These are phyloP conservation scores for Sebastes steindachneri DNA, from an alignment of 2,797 vertebrate genomes.

Conservation along the genomic window DNA sequence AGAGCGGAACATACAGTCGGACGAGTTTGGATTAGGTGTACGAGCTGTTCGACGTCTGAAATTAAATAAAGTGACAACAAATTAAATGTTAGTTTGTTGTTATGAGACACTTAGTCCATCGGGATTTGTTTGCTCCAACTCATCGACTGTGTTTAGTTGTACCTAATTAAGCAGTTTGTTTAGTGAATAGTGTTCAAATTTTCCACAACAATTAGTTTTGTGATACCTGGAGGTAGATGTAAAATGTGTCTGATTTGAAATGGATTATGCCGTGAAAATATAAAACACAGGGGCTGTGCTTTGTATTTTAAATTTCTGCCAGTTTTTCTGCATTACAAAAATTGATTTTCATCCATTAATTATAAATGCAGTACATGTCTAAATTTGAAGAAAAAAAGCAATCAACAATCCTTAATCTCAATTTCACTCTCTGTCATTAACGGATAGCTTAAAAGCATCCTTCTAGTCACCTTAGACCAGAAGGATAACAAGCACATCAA, in stretches of 20 bases:
- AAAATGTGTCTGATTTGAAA: slow-evolving; percentile 1
- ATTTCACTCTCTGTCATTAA: not conserved
- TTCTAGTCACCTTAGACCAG: not conserved
- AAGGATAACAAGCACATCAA: not conserved
- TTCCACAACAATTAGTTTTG: slow-evolving; percentile 13
- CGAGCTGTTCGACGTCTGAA: slow-evolving; percentile 18
- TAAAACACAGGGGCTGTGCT: not conserved
- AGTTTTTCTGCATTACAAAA: not conserved
- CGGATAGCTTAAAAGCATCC: not conserved
- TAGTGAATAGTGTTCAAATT: slow-evolving; percentile 16
- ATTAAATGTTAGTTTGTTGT: slow-evolving; percentile 52
- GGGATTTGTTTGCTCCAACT: slow-evolving; percentile 22
- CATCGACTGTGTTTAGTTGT: slow-evolving; percentile 20
- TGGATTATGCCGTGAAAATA: not conserved
- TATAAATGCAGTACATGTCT: not conserved
- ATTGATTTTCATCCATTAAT: slow-evolving; percentile 8
- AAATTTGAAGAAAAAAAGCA: not conserved
- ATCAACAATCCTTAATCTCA: too few species aligned
- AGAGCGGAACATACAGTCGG: slow-evolving; percentile 10
- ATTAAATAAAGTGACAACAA: slow-evolving; percentile 50
- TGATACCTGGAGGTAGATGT: not conserved
- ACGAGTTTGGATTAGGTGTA: slow-evolving; percentile 13
- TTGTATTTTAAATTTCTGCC: not conserved
- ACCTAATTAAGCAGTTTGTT: slow-evolving; percentile 48
- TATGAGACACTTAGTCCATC: not conserved